Evolutionary conservation across 1,140 invertebrate genomes (phyloP).

Genomic region (Lutraria rhynchaena): DNA sequence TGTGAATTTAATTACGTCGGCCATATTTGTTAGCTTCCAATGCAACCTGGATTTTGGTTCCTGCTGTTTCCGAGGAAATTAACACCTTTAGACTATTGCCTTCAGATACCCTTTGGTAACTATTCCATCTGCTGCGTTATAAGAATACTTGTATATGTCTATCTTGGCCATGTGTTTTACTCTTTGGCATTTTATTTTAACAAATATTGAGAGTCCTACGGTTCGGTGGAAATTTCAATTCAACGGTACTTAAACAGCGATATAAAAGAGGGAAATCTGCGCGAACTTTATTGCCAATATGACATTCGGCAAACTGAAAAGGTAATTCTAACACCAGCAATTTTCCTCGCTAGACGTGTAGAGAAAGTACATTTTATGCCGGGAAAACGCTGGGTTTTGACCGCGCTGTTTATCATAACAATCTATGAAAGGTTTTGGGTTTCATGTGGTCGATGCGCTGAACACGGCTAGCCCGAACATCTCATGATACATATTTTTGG

Average conservation of each 20-base stretch:
- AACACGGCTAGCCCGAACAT: conserved; percentile 24
- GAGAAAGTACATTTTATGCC: conserved; percentile 46
- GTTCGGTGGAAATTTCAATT: conserved; percentile 42
- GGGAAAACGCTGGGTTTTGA: conserved; percentile 45
- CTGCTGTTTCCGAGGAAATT: conserved; percentile 30
- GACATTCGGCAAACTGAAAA: conserved; percentile 53
- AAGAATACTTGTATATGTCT: conserved; percentile 49
- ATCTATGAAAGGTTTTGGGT: conserved; percentile 53
- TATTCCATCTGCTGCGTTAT: conserved; percentile 31
- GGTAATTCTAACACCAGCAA: conserved; percentile 53
- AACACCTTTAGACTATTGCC: conserved; percentile 43
- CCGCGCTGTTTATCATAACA: conserved; percentile 53
- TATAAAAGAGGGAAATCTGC: conserved; percentile 44
- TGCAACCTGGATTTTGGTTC: conserved; percentile 36
- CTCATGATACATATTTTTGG: conserved; percentile 42
- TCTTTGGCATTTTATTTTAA: conserved; percentile 2
- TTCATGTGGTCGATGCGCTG: conserved; percentile 48
- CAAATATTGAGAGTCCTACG: conserved; percentile 35
- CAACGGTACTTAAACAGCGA: conserved; percentile 36
- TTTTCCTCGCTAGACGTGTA: conserved; percentile 57
- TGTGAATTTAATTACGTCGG: conserved; percentile 54
- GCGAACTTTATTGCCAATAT: conserved; percentile 51
- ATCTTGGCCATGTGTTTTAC: conserved; percentile 53
- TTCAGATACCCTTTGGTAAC: conserved; percentile 33
- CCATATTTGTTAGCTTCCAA: conserved; percentile 37